Conservation (phyloP, 2,888 invertebrate genomes). For the Spodoptera exigua region DNA sequence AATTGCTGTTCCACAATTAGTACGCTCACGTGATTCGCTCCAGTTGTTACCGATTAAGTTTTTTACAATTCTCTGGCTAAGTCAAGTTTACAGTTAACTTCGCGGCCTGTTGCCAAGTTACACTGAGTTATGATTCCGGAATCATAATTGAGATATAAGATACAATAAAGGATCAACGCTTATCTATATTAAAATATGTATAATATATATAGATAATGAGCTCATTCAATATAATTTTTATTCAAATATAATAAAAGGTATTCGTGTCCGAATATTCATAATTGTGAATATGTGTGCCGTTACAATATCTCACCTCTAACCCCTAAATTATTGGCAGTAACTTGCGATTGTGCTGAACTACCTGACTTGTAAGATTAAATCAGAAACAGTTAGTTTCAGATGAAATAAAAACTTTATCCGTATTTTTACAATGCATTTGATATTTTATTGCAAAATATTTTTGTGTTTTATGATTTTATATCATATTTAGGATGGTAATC, state of each 20-base stretch:
- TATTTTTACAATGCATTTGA: neutral
- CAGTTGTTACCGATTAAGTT: conserved; percentile 87
- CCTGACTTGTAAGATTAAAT: conserved; percentile 23
- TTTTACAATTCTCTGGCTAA: conserved; percentile 79
- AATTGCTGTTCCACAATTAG: conserved; percentile 82
- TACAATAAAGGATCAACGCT: conserved; percentile 29
- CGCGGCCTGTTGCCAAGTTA: conserved; percentile 75
- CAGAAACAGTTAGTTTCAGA: conserved; percentile 38
- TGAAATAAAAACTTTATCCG: conserved; percentile 30
- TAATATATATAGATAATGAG: conserved; percentile 15
- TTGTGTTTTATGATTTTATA: no score
- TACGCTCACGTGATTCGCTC: conserved; percentile 85
- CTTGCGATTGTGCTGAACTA: conserved; percentile 26
- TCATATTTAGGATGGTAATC: no score
- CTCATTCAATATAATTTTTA: conserved; percentile 17
- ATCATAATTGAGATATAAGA: conserved; percentile 60
- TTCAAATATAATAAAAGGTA: conserved; percentile 15
- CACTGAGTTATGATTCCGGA: conserved; percentile 70
- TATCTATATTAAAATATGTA: conserved; percentile 21
- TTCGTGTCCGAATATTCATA: conserved; percentile 12
- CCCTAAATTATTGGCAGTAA: conserved; percentile 42
- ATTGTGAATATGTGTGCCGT: conserved; percentile 32
- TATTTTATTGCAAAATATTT: conserved; percentile 1
- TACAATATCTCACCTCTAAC: conserved; percentile 28
- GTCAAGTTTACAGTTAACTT: conserved; percentile 83